phyloP scores from a whole-genome alignment of 2,888 invertebrate genomes.

The Pecten maximus region DNA sequence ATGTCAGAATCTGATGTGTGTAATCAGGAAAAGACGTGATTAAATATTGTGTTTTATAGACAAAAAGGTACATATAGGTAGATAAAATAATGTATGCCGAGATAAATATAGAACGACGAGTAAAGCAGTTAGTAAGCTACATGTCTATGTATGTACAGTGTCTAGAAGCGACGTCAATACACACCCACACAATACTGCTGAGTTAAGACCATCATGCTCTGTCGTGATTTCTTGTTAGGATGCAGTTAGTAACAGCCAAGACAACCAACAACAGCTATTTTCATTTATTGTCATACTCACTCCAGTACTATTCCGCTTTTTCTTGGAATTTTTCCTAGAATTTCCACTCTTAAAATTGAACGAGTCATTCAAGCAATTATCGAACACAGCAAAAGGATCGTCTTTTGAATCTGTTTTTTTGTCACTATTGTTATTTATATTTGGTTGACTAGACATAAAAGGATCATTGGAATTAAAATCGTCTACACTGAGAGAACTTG shows the following conservation, averaged over 20 bases:
- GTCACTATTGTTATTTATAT: conserved; percentile 43
- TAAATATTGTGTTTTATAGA: background rate
- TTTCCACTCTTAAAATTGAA: conserved; percentile 64
- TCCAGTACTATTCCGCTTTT: conserved; percentile 36
- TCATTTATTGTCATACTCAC: conserved; percentile 18
- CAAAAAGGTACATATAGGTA: background rate
- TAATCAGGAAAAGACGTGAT: background rate
- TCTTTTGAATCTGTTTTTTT: conserved; percentile 36
- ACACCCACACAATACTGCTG: background rate
- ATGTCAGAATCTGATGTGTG: background rate
- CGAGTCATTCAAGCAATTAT: conserved; percentile 60
- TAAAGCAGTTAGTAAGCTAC: background rate
- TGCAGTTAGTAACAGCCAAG: conserved; percentile 27
- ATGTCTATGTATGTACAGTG: background rate
- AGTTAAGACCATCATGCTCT: background rate
- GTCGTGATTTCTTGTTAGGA: conserved; percentile 5
- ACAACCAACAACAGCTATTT: conserved; percentile 19
- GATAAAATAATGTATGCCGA: background rate
- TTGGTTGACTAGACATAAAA: conserved; percentile 61
- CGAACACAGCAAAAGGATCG: conserved; percentile 69
- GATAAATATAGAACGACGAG: background rate
- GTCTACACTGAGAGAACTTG: conserved; percentile 43
- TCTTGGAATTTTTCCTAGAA: conserved; percentile 51
- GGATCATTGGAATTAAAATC: conserved; percentile 59
- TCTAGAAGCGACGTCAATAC: background rate